Evolutionary conservation across 1,140 invertebrate species (phyloP).

Genomic region (Lepidurus packardi): DNA sequence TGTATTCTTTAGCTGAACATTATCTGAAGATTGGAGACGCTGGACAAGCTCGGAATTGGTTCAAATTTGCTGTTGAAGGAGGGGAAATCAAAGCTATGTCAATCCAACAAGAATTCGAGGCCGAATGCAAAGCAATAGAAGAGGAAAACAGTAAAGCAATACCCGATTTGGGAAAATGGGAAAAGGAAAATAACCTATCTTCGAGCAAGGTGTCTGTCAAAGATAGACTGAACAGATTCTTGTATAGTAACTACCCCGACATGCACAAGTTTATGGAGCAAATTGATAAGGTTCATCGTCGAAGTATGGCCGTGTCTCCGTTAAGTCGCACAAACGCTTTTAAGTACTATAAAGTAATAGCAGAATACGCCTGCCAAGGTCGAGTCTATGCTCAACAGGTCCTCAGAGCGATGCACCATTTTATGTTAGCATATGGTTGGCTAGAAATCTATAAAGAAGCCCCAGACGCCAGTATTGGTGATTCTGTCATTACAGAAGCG

Average conservation of each 20-base stretch:
- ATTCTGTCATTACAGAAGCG: neutral
- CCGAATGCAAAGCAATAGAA: neutral
- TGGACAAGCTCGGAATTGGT: neutral
- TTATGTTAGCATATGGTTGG: neutral
- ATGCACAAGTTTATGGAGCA: neutral
- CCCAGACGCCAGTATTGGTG: neutral
- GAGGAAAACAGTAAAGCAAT: neutral
- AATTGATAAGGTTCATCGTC: neutral
- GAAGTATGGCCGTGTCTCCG: neutral
- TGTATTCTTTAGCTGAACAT: constrained; percentile 26
- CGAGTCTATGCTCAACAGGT: neutral
- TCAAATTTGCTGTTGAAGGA: neutral
- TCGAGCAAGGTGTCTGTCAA: no score
- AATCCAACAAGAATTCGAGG: neutral
- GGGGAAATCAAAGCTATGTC: neutral
- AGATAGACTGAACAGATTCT: neutral
- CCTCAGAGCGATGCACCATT: neutral
- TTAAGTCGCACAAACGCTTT: neutral
- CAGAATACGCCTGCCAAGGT: neutral
- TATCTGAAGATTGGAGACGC: neutral
- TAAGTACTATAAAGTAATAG: neutral
- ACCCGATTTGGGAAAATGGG: no score
- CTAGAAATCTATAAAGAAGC: neutral
- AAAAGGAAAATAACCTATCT: no score
- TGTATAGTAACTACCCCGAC: neutral